Evolutionary conservation across 2,888 invertebrate species (phyloP).

Genomic region (Caenorhabditis drosophilae): DNA sequence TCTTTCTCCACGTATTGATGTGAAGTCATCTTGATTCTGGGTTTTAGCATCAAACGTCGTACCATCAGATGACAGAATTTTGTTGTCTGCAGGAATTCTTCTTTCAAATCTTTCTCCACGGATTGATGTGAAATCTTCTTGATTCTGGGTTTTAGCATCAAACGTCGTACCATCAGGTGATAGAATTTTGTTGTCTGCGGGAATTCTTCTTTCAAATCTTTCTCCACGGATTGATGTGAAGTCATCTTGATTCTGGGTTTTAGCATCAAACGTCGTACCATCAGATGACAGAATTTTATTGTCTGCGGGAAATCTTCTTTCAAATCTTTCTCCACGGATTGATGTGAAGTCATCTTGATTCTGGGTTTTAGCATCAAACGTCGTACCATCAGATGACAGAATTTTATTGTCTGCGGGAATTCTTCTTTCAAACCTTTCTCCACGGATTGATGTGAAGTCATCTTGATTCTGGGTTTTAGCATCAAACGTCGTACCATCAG

Average conservation of each 20-base stretch:
- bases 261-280: neutral
- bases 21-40: conserved; percentile 3
- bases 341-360: conserved; percentile 3
- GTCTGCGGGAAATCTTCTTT: neutral
- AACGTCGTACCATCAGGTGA: neutral
- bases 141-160: conserved; percentile 1
- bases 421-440: neutral
- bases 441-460: neutral
- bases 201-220: neutral
- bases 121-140: conserved; percentile 2
- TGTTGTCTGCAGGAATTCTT: neutral
- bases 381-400: neutral
- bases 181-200: neutral
- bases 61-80: neutral
- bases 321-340: conserved; percentile 3
- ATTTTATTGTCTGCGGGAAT: neutral
- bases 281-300: neutral
- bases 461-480: conserved; percentile 1
- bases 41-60: neutral
- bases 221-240: neutral
- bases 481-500: neutral
- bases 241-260: conserved; percentile 4
- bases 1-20: neutral
- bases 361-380: conserved; percentile 2
- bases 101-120: conserved; percentile 1